phyloP scores from a whole-genome alignment of 2,888 invertebrate genomes.

The Metacarcinus magister region DNA sequence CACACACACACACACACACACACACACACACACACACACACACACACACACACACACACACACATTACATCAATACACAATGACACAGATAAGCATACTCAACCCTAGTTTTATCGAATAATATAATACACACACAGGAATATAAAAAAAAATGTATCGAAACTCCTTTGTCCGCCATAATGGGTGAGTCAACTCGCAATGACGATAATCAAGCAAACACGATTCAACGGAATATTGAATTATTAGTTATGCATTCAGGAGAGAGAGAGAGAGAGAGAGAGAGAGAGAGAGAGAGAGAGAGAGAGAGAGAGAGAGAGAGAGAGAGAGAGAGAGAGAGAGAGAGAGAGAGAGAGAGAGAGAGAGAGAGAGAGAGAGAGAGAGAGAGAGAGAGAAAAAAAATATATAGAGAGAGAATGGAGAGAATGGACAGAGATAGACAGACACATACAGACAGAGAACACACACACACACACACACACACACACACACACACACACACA shows the following conservation, averaged over 20 bases:
- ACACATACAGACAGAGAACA: not conserved
- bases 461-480: not conserved
- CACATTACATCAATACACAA: no score
- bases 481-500: not conserved
- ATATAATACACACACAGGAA: not conserved
- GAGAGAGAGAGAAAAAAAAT: no score
- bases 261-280: conserved; percentile 13
- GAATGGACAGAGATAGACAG: not conserved
- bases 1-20: not conserved
- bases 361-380: not conserved
- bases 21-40: conserved; percentile 28
- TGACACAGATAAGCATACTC: not conserved
- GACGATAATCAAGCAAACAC: not conserved
- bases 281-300: conserved; percentile 22
- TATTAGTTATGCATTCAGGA: not conserved
- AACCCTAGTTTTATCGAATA: not conserved
- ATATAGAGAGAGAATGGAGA: no score
- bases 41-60: conserved; percentile 35
- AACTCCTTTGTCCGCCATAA: no score
- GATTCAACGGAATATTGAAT: not conserved
- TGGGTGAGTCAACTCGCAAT: not conserved
- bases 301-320: conserved; percentile 26
- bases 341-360: not conserved
- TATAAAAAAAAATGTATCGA: not conserved
- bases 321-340: conserved; percentile 26